Evolutionary conservation across 2,797 vertebrate species (phyloP).

Genomic region (Hemibagrus guttatus): DNA sequence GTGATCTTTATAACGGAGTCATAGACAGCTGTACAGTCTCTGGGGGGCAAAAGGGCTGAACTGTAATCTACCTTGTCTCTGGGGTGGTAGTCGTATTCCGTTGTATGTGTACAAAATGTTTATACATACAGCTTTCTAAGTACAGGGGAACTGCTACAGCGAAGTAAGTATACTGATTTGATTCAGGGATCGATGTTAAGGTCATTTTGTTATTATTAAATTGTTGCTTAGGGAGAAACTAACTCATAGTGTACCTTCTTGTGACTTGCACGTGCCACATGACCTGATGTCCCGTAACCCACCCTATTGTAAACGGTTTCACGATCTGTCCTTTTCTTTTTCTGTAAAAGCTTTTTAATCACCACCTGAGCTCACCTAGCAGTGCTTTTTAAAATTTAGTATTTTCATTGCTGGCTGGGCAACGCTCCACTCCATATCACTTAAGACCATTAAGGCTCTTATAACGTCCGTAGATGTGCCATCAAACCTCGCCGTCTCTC

Average conservation of each 20-base stretch:
- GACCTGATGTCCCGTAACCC: not conserved
- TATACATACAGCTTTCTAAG: not conserved
- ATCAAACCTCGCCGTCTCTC: conserved; percentile 64
- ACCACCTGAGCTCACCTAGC: conserved; percentile 53
- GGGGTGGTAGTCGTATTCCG: not conserved
- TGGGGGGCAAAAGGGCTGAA: not conserved
- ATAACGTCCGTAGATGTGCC: conserved; percentile 55
- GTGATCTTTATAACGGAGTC: not conserved
- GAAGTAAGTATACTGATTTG: not conserved
- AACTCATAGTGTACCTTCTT: not conserved
- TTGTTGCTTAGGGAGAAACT: not conserved
- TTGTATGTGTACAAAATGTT: not conserved
- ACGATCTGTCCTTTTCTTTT: conserved; percentile 13
- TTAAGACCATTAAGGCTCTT: conserved; percentile 65
- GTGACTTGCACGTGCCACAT: not conserved
- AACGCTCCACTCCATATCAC: conserved; percentile 55
- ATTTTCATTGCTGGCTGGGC: conserved; percentile 42
- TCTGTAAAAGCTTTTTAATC: conserved; percentile 58
- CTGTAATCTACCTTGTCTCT: not conserved
- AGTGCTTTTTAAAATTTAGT: conserved; percentile 52
- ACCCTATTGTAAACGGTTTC: conserved; percentile 7
- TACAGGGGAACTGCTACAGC: not conserved
- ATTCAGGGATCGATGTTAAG: not conserved
- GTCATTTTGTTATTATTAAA: not conserved
- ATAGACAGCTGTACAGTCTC: not conserved